A percentile compares a stretch with the other conserved stretches of the same genome.
Evolutionary conservation across 2,888 invertebrate genomes (phyloP).

Genomic region (Uloborus plumipes): DNA sequence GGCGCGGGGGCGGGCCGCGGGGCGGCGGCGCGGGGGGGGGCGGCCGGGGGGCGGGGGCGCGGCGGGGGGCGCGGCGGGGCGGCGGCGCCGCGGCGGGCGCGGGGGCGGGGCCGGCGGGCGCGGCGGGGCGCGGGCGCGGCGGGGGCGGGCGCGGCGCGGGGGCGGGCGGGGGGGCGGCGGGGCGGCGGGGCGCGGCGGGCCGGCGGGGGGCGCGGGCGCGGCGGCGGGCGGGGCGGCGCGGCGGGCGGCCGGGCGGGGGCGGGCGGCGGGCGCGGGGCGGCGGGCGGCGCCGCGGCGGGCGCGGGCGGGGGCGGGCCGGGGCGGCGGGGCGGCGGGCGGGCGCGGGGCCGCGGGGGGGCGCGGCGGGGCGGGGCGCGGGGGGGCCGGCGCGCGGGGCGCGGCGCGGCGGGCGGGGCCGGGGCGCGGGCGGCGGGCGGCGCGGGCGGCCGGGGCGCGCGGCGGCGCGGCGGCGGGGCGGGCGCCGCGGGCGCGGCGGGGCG

Average conservation of each 20-base stretch:
- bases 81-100: neutral
- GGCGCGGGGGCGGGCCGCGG: neutral
- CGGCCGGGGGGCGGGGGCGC: neutral
- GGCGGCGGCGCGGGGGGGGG: neutral
- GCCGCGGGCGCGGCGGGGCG: neutral
- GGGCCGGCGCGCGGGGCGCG: neutral
- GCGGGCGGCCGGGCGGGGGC: neutral
- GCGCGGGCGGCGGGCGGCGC: neutral
- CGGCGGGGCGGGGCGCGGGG: neutral
- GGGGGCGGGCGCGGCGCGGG: neutral
- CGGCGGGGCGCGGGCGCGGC: neutral
- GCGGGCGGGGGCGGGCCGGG: neutral
- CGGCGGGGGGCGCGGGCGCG: neutral
- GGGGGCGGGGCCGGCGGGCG: neutral
- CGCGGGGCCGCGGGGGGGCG: neutral
- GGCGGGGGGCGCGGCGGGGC: neutral
- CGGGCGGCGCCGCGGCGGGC: neutral
- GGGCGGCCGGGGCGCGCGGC: neutral
- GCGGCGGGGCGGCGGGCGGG: neutral
- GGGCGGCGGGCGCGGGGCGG: neutral
- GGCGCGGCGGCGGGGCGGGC: neutral
- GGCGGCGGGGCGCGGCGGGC: neutral
- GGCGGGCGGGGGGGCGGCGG: neutral
- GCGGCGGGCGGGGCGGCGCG: neutral
- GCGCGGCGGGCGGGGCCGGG: neutral